Percentiles rank a stretch among this genome's conserved stretches.
Conservation (phyloP, 2,888 invertebrate species). For the Caenorhabditis sp. region DNA sequence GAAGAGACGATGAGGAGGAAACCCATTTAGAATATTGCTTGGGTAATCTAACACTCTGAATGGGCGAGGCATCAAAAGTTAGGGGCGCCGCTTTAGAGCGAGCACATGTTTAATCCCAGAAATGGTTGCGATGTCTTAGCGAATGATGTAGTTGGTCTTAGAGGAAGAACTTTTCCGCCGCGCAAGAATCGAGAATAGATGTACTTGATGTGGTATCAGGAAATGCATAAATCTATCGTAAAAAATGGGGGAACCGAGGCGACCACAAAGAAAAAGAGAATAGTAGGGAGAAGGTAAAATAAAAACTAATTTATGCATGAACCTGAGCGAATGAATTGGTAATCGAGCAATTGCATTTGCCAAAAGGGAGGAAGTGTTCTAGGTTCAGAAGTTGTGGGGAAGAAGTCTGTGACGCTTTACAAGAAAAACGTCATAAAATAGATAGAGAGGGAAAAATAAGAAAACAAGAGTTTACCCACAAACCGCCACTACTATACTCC, state of each 20-base stretch:
- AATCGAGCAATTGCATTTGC: neutral
- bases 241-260: neutral
- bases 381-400: neutral
- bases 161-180: constrained; percentile 30
- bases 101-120: constrained; percentile 40
- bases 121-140: constrained; percentile 55
- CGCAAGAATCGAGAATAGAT: constrained; percentile 2
- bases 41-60: constrained; percentile 47
- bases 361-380: no score
- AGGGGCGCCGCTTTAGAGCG: neutral
- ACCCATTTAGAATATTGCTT: constrained; percentile 47
- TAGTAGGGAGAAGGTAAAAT: constrained; percentile 9
- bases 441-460: constrained; percentile 12
- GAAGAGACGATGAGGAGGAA: neutral
- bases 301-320: constrained; percentile 22
- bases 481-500: no score
- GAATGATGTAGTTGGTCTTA: constrained; percentile 60
- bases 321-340: constrained; percentile 34
- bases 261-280: constrained; percentile 1
- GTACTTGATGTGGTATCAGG: constrained; percentile 54
- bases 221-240: constrained; percentile 61
- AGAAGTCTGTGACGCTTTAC: neutral
- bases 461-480: neutral
- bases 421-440: constrained; percentile 21
- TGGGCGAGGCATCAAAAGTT: constrained; percentile 38